Conservation (phyloP, 1,140 invertebrate species). For the Thrips palmi region DNA sequence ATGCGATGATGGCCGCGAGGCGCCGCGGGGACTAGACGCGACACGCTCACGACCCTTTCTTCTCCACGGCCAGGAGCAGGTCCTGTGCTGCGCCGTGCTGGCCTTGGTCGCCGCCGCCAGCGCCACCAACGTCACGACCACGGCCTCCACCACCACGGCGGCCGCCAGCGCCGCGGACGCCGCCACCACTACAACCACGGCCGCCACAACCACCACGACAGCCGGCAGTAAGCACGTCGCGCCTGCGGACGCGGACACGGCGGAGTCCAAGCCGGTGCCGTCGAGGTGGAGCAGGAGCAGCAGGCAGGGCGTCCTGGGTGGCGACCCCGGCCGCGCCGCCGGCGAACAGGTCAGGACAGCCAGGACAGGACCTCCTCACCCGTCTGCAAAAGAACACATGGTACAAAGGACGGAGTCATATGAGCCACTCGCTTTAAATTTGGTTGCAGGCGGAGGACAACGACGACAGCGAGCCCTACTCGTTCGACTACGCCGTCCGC, state of each 20-base stretch:
- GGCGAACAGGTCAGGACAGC: slow-evolving; percentile 9
- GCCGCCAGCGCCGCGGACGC: slow-evolving; percentile 15
- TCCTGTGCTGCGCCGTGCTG: slow-evolving; percentile 7
- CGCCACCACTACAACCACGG: slow-evolving; percentile 25
- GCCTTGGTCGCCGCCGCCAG: slow-evolving; percentile 11
- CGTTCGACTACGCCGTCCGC: slow-evolving; percentile 22
- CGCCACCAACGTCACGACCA: slow-evolving; percentile 18
- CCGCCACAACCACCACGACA: slow-evolving; percentile 24
- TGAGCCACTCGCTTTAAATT: no score
- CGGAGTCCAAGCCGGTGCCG: slow-evolving; percentile 23
- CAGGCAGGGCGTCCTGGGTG: slow-evolving; percentile 8
- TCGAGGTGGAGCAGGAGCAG: slow-evolving; percentile 24
- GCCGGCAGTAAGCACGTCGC: slow-evolving; percentile 9
- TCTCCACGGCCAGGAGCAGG: no score
- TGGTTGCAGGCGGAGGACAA: slow-evolving; percentile 42
- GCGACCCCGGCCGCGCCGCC: slow-evolving; percentile 11
- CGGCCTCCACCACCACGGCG: slow-evolving; percentile 4
- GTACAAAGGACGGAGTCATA: not conserved
- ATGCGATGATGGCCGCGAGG: no score
- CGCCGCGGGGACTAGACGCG: no score
- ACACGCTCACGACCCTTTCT: no score
- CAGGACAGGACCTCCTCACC: slow-evolving; percentile 14
- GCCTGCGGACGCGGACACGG: slow-evolving; percentile 22
- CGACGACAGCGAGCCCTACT: slow-evolving; percentile 29
- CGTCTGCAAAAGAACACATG: slow-evolving; percentile 3